A percentile compares a stretch with the other conserved stretches of the same genome.
Conservation (phyloP, 2,888 invertebrate genomes). For the Odontocolon sp. region DNA sequence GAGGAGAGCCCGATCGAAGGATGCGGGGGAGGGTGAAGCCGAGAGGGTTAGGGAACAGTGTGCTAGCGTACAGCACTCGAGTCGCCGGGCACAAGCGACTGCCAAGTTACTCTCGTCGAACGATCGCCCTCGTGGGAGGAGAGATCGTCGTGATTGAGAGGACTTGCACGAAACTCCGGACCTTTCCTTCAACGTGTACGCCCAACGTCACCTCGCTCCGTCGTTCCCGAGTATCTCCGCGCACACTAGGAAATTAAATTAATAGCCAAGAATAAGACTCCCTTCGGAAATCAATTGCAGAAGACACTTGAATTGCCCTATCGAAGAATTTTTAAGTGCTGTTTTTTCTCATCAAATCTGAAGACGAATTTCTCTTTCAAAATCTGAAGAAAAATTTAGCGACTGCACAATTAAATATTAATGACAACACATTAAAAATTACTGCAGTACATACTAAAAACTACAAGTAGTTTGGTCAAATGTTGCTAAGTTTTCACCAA, state of each 20-base stretch:
- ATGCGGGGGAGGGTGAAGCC: slow-evolving; percentile 45
- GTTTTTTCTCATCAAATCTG: too few relatives aligned
- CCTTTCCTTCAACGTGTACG: slow-evolving; percentile 59
- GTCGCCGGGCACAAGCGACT: slow-evolving; percentile 59
- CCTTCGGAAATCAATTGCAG: slow-evolving; percentile 53
- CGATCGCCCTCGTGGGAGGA: slow-evolving; percentile 75
- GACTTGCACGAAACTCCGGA: slow-evolving; percentile 63
- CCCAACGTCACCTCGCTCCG: slow-evolving; percentile 5
- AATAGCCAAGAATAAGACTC: slow-evolving; percentile 57
- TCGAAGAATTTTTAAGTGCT: too few relatives aligned
- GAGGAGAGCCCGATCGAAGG: slow-evolving; percentile 2
- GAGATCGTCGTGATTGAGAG: slow-evolving; percentile 72
- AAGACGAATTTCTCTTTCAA: too few relatives aligned
- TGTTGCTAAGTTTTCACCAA: too few relatives aligned
- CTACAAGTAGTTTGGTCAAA: too few relatives aligned
- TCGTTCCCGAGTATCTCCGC: slow-evolving; percentile 38
- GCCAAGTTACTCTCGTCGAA: slow-evolving; percentile 66
- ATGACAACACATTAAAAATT: too few relatives aligned
- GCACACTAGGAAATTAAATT: slow-evolving; percentile 53
- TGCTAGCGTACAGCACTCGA: slow-evolving; percentile 56
- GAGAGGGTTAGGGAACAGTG: slow-evolving; percentile 35
- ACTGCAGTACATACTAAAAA: too few relatives aligned
- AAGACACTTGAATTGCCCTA: slow-evolving; percentile 10
- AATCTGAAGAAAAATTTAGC: too few relatives aligned
- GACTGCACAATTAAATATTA: too few relatives aligned